phyloP scores from a whole-genome alignment of 2,113 vertebrate species.

The Motacilla alba region DNA sequence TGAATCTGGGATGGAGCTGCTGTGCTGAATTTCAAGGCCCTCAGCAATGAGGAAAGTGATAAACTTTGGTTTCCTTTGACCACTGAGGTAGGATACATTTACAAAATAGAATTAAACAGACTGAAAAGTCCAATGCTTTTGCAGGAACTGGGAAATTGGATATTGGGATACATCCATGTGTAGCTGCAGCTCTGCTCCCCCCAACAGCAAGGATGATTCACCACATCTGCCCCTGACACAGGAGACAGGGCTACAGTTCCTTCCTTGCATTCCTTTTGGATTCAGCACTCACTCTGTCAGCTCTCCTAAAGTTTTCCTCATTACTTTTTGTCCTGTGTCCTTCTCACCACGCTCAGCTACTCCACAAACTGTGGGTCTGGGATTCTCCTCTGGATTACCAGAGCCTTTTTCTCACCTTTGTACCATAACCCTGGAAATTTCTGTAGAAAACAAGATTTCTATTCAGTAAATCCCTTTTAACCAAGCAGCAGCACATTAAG shows the following conservation, averaged over 20 bases:
- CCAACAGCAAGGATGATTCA: background rate
- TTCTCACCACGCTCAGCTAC: background rate
- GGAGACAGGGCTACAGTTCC: background rate
- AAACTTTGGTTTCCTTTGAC: background rate
- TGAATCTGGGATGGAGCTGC: background rate
- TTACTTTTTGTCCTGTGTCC: background rate
- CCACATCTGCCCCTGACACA: background rate
- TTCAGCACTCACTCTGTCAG: background rate
- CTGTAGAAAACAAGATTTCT: background rate
- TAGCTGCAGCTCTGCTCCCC: background rate
- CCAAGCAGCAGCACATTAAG: background rate
- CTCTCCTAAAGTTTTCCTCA: background rate
- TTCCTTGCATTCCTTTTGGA: background rate
- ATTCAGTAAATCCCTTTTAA: background rate
- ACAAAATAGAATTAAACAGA: background rate
- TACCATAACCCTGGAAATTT: background rate
- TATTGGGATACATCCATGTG: background rate
- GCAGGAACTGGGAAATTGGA: background rate
- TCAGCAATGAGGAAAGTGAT: background rate
- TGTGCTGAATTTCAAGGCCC: slow-evolving; percentile 12
- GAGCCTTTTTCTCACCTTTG: background rate
- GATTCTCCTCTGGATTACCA: background rate
- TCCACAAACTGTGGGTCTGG: background rate
- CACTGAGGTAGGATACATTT: background rate
- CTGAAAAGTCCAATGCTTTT: background rate